These are phyloP conservation scores for Phainopepla nitens DNA, from an alignment of 2,113 vertebrate species.

Conservation along the genomic window DNA sequence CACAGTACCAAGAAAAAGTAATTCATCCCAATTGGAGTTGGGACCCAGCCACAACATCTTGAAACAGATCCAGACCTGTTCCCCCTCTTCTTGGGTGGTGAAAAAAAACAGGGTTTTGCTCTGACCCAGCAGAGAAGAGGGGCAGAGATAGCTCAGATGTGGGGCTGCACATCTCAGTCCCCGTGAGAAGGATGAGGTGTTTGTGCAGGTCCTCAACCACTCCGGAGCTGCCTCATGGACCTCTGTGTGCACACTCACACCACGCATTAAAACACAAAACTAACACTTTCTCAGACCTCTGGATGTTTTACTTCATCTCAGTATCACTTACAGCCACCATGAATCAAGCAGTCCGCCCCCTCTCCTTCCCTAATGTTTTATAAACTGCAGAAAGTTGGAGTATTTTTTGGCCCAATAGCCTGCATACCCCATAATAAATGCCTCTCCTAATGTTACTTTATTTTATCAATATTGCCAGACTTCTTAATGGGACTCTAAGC, in stretches of 20 bases:
- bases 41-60: not conserved
- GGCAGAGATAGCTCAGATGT: not conserved
- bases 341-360: slow-evolving; percentile 52
- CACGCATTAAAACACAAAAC: slow-evolving; percentile 7
- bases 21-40: not conserved
- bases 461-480: slow-evolving; percentile 65
- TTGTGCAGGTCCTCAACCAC: not conserved
- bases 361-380: slow-evolving; percentile 62
- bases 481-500: slow-evolving; percentile 72
- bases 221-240: fast-evolving
- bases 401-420: slow-evolving; percentile 57
- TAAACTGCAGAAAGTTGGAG: slow-evolving; percentile 67
- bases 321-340: slow-evolving; percentile 64
- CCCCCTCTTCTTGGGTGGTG: fast-evolving
- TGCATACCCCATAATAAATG: slow-evolving; percentile 61
- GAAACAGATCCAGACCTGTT: not conserved
- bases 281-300: slow-evolving; percentile 51
- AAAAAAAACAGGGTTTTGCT: not conserved
- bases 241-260: not conserved
- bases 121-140: not conserved
- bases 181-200: not conserved
- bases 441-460: slow-evolving; percentile 60
- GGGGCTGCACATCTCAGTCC: not conserved
- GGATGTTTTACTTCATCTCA: slow-evolving; percentile 60
- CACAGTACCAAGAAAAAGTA: not conserved